Conservation (phyloP, 2,797 vertebrate species). For the Garrulus glandarius region DNA sequence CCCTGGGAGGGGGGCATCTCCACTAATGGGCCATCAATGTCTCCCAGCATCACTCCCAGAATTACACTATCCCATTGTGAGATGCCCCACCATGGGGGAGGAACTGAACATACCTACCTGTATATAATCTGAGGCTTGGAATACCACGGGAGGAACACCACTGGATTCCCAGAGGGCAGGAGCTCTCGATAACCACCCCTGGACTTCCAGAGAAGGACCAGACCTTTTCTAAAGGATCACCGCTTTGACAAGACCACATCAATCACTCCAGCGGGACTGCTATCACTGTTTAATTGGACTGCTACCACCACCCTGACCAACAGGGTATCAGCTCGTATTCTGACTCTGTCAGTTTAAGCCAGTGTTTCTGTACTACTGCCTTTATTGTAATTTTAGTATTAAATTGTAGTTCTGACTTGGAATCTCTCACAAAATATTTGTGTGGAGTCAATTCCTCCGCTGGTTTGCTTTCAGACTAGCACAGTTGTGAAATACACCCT, state of each 20-base stretch:
- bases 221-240: neutral
- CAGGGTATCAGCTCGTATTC: neutral
- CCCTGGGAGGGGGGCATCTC: neutral
- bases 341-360: neutral
- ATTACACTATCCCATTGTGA: neutral
- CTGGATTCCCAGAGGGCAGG: neutral
- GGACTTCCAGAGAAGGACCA: neutral
- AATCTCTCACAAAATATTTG: neutral
- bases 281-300: neutral
- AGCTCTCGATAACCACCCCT: neutral
- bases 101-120: neutral
- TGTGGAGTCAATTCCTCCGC: neutral
- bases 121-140: neutral
- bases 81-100: neutral
- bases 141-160: neutral
- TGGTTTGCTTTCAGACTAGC: neutral
- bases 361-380: neutral
- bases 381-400: neutral
- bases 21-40: neutral
- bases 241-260: accelerated
- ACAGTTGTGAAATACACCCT: neutral
- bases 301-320: neutral
- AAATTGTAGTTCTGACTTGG: neutral
- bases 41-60: neutral
- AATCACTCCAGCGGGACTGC: neutral